Base-by-base conservation (phyloP, 2,797 vertebrate species). In the Danio jaintianensis region DNA sequence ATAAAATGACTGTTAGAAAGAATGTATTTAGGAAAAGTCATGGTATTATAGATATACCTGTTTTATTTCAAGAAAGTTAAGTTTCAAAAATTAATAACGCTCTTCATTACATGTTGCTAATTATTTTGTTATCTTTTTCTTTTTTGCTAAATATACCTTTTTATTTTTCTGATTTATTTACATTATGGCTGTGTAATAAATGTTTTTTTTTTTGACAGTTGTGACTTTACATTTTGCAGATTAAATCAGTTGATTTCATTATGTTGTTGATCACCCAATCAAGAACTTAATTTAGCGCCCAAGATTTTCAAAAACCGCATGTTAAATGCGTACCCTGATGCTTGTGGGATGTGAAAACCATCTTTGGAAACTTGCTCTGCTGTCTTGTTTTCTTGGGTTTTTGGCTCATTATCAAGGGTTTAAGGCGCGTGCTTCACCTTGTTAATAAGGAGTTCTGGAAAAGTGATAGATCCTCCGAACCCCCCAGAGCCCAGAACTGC, bases 361-460 rank as follows among this genome's bases (percentile, higher is more conserved):
- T 47, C 29, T 61, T 48, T 56, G 52, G 22, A 70, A 62, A 52
- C 13, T 61, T 79, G 11, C 66, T 70, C 42, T 20, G 20, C 52
- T 0, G 40, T 48, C 43, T 78, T 68, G 42, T 68, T 59, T 78
- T 69, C 36, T 53, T 62, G 47, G n/a, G 38, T 59, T 79, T 67
- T 71, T 53, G 67, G 20, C 56, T 79, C 77, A 55, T 71, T 79
- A 52, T 78, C 42, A 20, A 61, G 67, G 7, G 64, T 69, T 78
- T 48, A 69, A 43, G 4, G 63, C 15, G 36, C 9, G 5, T 53
- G 47, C 58, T 71, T 82, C 85, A 84, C 85, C 80, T 85, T 81
- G 79, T 78, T 85, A 76, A 80, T 84, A 81, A 78, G 62, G 13
- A 16, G n/a, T 72, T 72, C 67, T 79, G 15, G 47, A 43, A n/a